Percentiles rank a stretch among this genome's conserved stretches.
These are phyloP conservation scores for Ctenoplectra terminalis DNA, from an alignment of 1,140 invertebrate genomes.

Conservation along the genomic window DNA sequence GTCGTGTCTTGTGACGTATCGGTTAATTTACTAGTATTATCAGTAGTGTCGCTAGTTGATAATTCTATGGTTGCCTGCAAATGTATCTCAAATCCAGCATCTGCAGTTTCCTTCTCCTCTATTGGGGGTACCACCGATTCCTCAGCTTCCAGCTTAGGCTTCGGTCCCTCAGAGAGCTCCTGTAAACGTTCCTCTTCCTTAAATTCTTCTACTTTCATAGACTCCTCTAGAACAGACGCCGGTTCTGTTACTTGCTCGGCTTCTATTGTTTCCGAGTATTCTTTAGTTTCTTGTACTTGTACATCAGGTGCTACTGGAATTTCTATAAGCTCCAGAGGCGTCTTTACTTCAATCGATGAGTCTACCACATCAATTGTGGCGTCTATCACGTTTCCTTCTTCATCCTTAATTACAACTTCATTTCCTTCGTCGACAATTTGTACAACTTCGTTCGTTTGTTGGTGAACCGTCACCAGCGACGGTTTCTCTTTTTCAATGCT, in stretches of 20 bases:
- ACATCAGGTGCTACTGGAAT: constrained; percentile 68
- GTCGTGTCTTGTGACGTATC: constrained; percentile 67
- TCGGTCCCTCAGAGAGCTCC: background rate
- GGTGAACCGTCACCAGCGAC: constrained; percentile 14
- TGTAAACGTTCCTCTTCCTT: background rate
- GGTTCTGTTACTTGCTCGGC: background rate
- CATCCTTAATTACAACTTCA: background rate
- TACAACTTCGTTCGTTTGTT: constrained; percentile 23
- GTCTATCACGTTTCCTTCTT: background rate
- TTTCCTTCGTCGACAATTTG: background rate
- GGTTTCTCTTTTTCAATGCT: constrained; percentile 15
- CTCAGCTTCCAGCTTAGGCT: constrained; percentile 28
- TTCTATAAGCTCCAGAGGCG: constrained; percentile 36
- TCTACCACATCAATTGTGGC: constrained; percentile 4
- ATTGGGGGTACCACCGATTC: constrained; percentile 36
- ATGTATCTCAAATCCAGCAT: constrained; percentile 75
- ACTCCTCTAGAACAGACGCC: background rate
- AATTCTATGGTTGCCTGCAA: constrained; percentile 79
- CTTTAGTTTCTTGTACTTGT: constrained; percentile 61
- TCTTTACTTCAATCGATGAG: background rate
- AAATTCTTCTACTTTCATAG: background rate
- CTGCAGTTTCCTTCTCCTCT: constrained; percentile 68
- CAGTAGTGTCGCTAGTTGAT: constrained; percentile 69
- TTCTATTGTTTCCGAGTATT: background rate
- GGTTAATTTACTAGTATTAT: constrained; percentile 47